phyloP scores from a whole-genome alignment of 2,797 vertebrate genomes.

The Epinephelus malabaricus region DNA sequence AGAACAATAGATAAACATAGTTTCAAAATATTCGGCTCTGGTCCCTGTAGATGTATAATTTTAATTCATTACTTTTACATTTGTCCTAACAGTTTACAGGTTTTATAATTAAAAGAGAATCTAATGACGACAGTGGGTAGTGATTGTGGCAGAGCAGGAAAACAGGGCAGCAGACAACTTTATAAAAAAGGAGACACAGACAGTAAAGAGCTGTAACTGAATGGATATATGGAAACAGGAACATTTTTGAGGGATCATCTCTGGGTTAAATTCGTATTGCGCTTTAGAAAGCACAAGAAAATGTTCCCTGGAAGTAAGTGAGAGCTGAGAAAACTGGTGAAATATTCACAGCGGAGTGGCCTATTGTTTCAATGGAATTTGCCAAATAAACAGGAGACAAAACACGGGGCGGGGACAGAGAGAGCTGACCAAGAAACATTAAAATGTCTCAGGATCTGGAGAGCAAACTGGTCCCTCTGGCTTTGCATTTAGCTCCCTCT shows the following conservation, averaged over 20 bases:
- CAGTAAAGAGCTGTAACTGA: not conserved
- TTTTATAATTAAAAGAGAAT: constrained; percentile 22
- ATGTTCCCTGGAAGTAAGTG: constrained; percentile 4
- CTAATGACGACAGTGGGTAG: not conserved
- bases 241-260: not conserved
- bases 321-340: constrained; percentile 10
- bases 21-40: constrained; percentile 1
- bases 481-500: constrained; percentile 57
- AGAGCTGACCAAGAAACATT: constrained; percentile 20
- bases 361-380: constrained; percentile 67
- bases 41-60: constrained; percentile 25
- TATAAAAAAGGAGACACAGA: not conserved
- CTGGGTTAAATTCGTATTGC: not conserved
- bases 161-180: not conserved
- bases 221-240: not conserved
- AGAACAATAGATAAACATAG: constrained; percentile 35
- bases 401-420: constrained; percentile 35
- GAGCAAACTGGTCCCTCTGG: not conserved
- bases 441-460: not conserved
- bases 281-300: constrained; percentile 15
- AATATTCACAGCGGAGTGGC: not conserved
- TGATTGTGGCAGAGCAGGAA: not conserved
- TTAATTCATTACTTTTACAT: constrained; percentile 22
- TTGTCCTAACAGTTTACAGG: constrained; percentile 17
- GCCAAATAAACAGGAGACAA: constrained; percentile 57